These are phyloP conservation scores for Cynoglossus semilaevis DNA, from an alignment of 2,113 vertebrate species.

Conservation along the genomic window DNA sequence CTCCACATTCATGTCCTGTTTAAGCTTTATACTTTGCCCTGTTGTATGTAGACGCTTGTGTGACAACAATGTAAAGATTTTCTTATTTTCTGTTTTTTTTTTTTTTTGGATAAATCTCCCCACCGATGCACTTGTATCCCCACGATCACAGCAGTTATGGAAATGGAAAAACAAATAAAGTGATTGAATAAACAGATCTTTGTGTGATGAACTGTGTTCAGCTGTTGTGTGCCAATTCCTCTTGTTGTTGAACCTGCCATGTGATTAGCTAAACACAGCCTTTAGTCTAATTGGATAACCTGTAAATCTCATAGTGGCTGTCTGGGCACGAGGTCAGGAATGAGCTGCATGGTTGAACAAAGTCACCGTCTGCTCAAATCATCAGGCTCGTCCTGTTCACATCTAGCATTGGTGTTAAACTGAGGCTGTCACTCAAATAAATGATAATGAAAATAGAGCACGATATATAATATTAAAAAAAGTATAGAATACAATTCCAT, in stretches of 20 bases:
- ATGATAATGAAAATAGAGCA: too few relatives aligned
- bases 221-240: constrained; percentile 6
- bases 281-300: constrained; percentile 54
- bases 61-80: constrained; percentile 24
- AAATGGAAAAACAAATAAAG: constrained; percentile 18
- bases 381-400: background rate
- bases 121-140: constrained; percentile 20
- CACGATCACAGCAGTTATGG: constrained; percentile 16
- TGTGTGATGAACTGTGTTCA: constrained; percentile 1
- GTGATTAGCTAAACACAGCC: constrained; percentile 15
- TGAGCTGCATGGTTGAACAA: background rate
- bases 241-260: constrained; percentile 8
- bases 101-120: background rate
- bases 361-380: constrained; percentile 2
- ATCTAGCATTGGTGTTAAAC: too few relatives aligned
- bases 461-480: too few relatives aligned
- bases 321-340: constrained; percentile 42
- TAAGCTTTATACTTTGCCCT: constrained; percentile 22
- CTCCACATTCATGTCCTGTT: constrained; percentile 16
- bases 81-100: background rate
- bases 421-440: too few relatives aligned
- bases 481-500: too few relatives aligned
- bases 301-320: constrained; percentile 32
- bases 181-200: constrained; percentile 38
- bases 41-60: constrained; percentile 9